These are phyloP conservation scores for Tetragonula carbonaria DNA, from an alignment of 2,888 invertebrate genomes.

Conservation along the genomic window DNA sequence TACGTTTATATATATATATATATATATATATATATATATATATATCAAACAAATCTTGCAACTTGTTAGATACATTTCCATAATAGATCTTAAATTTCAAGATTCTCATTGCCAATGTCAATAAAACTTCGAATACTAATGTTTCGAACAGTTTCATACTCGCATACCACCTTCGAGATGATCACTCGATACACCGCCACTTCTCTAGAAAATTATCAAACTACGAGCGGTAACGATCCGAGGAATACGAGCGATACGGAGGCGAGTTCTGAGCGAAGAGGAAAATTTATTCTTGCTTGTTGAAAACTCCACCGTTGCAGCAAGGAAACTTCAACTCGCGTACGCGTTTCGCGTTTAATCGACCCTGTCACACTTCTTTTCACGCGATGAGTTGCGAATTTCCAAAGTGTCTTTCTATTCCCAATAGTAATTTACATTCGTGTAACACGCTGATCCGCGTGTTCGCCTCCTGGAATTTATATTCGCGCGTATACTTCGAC, in stretches of 20 bases:
- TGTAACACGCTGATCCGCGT: slow-evolving; percentile 12
- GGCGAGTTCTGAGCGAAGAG: too few relatives aligned
- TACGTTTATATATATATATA: too few relatives aligned
- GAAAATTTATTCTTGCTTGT: too few relatives aligned
- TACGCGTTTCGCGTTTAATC: slow-evolving; percentile 18
- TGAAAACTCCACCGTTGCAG: too few relatives aligned
- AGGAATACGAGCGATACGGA: background rate
- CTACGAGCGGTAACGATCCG: background rate
- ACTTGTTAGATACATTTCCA: too few relatives aligned
- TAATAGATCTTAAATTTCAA: too few relatives aligned
- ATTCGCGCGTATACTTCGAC: background rate
- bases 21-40: too few relatives aligned
- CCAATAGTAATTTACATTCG: slow-evolving; percentile 18
- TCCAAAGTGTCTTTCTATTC: slow-evolving; percentile 28
- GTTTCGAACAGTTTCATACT: too few relatives aligned
- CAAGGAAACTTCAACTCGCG: background rate
- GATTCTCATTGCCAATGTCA: too few relatives aligned
- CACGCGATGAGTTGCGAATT: background rate
- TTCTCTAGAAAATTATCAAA: background rate
- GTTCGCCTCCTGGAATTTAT: slow-evolving; percentile 27
- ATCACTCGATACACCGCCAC: background rate
- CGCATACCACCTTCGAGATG: background rate
- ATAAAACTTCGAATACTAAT: too few relatives aligned
- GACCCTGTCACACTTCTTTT: slow-evolving; percentile 6
- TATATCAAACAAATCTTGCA: too few relatives aligned